Evolutionary conservation across 2,113 vertebrate genomes (phyloP).

Genomic region (Melospiza melodia): DNA sequence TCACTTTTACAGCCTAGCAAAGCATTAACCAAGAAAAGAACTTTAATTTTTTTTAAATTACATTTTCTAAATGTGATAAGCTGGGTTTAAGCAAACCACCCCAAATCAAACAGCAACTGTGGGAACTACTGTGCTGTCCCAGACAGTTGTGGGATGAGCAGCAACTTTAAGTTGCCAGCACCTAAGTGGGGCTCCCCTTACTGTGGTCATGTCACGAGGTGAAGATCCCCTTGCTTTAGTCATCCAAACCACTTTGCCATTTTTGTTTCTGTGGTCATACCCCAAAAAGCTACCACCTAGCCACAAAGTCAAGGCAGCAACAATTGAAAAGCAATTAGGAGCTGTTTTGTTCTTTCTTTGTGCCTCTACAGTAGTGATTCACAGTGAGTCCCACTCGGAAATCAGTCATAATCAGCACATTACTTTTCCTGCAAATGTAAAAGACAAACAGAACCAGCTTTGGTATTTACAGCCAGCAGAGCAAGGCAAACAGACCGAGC

Average conservation of each 20-base stretch:
- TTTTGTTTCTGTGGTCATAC: background rate
- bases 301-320: background rate
- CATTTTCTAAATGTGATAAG: background rate
- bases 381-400: background rate
- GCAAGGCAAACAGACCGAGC: background rate
- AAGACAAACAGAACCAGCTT: background rate
- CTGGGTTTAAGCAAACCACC: background rate
- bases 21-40: background rate
- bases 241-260: background rate
- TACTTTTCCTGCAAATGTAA: background rate
- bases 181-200: background rate
- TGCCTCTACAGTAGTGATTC: background rate
- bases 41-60: background rate
- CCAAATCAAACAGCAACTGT: background rate
- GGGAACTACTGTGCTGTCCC: accelerated
- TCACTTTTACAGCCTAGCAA: background rate
- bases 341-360: background rate
- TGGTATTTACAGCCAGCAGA: background rate
- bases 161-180: background rate
- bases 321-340: background rate
- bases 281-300: background rate
- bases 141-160: accelerated
- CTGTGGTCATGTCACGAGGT: background rate
- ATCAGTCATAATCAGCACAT: background rate
- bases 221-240: background rate